Base-by-base conservation (phyloP, 2,113 vertebrate genomes). In the Heterochromis multidens region DNA sequence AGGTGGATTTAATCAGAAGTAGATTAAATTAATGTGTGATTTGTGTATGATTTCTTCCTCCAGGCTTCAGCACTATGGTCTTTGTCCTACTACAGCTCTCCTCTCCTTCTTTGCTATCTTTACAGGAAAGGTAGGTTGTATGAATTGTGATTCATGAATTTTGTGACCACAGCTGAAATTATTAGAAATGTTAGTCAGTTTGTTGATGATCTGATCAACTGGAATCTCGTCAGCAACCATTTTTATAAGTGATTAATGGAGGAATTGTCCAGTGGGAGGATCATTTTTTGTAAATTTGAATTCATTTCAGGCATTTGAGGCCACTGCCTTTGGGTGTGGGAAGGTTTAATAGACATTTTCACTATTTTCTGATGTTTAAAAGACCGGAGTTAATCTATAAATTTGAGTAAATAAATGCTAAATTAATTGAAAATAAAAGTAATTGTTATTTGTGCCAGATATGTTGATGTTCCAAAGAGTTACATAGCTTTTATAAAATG, bases 1-100 rank as follows among this genome's bases (percentile, higher is more conserved):
- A 25, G 25, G 2, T 54, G 46, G 59, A 7, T 14, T 82, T 31
- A 83, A 62, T 52, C 11, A 31, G 27, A 74, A 52, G 17, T 82
- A 23, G 31, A 79, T 52, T 91, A 80, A 90, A 31, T 33, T 2
- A 74, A 29, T 72, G 23, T 46, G 37, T 70, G 37, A 70, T 70
- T 46, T 46, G 82, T 93, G 84, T 87, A 6, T 83, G 31, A 77
- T 63, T 63, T 82, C n/a, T 54, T 13, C 46, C 88, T 81, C n/a
- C 91, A 98, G 97, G 97, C 97, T 52, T 97, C 97, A 40, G 95
- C 96, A 23, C 93, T 98, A 87, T 98, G 97, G 97, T 97, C 97
- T 81, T 91, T 98, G 79, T 98, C 97, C 57, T 98, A 98, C 84
- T 98, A 98, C 94, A 97, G 96, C 58, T 98, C 97, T 33, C 97